phyloP scores from a whole-genome alignment of 2,113 vertebrate species.

The Antechinus stuartii region DNA sequence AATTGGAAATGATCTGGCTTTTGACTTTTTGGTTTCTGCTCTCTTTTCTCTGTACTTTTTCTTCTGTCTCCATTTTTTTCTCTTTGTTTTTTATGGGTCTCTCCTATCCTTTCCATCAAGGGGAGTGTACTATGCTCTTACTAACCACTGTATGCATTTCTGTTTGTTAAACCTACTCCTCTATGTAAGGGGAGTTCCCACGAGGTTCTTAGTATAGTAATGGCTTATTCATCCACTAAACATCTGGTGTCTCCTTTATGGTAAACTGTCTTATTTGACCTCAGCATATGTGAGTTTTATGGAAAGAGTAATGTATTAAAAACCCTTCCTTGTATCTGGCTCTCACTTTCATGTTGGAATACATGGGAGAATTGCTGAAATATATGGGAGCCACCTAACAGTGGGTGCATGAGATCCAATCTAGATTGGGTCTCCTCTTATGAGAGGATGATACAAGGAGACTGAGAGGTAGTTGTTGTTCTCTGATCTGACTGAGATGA shows the following conservation, averaged over 20 bases:
- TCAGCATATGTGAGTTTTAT: neutral
- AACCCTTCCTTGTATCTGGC: neutral
- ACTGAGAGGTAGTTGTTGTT: no score
- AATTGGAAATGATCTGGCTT: no score
- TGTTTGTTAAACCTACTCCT: neutral
- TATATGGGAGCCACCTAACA: no score
- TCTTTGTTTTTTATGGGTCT: no score
- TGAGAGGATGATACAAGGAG: no score
- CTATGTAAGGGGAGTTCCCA: neutral
- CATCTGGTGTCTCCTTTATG: accelerated
- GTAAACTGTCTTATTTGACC: neutral
- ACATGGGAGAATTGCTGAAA: no score
- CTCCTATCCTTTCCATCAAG: neutral
- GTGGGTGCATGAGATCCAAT: no score
- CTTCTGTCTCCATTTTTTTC: neutral
- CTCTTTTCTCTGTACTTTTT: no score
- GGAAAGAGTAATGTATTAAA: neutral
- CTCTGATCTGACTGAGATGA: no score
- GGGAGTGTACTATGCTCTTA: neutral
- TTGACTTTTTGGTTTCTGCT: no score
- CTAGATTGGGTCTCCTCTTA: no score
- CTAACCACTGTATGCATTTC: neutral
- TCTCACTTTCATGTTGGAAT: neutral
- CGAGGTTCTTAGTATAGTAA: neutral
- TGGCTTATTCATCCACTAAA: neutral